Conservation (phyloP, 2,113 vertebrate genomes). For the Channa argus region DNA sequence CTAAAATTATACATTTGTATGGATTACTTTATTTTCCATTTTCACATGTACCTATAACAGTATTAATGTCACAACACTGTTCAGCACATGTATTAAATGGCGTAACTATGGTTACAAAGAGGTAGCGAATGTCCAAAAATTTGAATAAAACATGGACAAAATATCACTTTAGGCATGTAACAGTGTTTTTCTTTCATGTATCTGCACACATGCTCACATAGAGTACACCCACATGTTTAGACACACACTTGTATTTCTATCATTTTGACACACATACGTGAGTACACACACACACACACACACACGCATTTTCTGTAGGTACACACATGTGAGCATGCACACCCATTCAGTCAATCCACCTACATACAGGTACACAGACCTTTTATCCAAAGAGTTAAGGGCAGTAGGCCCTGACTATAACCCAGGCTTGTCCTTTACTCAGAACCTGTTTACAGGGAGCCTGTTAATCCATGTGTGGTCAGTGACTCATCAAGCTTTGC, state of each 20-base stretch:
- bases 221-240: constrained; percentile 14
- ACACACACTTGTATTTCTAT: background rate
- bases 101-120: constrained; percentile 64
- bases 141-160: constrained; percentile 32
- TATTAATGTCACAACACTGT: background rate
- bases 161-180: constrained; percentile 31
- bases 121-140: constrained; percentile 26
- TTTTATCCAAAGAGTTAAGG: constrained; percentile 39
- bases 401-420: constrained; percentile 47
- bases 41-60: background rate
- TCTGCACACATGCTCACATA: constrained; percentile 28
- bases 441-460: constrained; percentile 67
- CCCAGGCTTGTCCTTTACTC: constrained; percentile 61
- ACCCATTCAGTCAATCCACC: background rate
- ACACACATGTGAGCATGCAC: constrained; percentile 16
- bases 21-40: background rate
- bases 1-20: too few relatives aligned
- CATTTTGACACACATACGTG: background rate
- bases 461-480: constrained; percentile 59
- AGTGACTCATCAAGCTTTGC: constrained; percentile 73
- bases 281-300: constrained; percentile 12
- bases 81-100: constrained; percentile 17
- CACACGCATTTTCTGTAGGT: background rate
- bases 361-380: constrained; percentile 3
- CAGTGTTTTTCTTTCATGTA: constrained; percentile 27